Evolutionary conservation across 1,140 invertebrate genomes (phyloP), one percentile per base, ranked within the genome.

Genomic region (Trichonephila clavipes): DNA sequence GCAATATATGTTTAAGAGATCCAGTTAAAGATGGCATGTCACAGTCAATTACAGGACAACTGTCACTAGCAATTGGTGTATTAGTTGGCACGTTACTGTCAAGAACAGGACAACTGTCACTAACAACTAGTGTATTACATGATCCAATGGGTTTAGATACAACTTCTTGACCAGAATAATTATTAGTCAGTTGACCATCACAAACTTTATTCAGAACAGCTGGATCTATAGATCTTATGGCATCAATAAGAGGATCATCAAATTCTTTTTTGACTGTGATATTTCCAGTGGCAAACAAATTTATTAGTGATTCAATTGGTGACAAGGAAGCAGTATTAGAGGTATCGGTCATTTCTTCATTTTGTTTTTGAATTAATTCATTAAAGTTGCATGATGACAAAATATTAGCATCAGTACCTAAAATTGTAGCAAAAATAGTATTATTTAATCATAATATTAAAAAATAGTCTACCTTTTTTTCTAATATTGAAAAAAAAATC

Each of bases 171-270:
- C 6, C 40, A 40, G 19, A 14, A 66, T 0, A 18, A 66, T 16
- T 64, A 40, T 61, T 64, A n/a, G 24, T 19, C 21, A 19, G 21
- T 6, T 85, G 40, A 51, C 18, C n/a, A 16, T 86, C 61, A 59
- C 82, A 86, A 18, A 44, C 90, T 66, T 87, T 86, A 34, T 85
- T 69, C 14, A 92, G 40, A 59, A 69, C 21, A 21, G 8, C 77
- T 8, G 77, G 62, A 59, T 92, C 82, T 51, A 92, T 34, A 40
- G 24, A 44, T 40, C 81, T 66, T 24, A 92, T 92, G 3, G 64
- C 90, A 72, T 92, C 90, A 72, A 92, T 92, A 14, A 92, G 64
- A 28, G 90, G 90, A 59, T 92, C 90, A 61, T 92, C 83, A 92
- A 86, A 92, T n/a, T 92, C 90, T 72, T 87, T 86, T 40, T 92